These are phyloP conservation scores for Petaurus breviceps DNA, from an alignment of 2,113 vertebrate genomes.

Conservation along the genomic window DNA sequence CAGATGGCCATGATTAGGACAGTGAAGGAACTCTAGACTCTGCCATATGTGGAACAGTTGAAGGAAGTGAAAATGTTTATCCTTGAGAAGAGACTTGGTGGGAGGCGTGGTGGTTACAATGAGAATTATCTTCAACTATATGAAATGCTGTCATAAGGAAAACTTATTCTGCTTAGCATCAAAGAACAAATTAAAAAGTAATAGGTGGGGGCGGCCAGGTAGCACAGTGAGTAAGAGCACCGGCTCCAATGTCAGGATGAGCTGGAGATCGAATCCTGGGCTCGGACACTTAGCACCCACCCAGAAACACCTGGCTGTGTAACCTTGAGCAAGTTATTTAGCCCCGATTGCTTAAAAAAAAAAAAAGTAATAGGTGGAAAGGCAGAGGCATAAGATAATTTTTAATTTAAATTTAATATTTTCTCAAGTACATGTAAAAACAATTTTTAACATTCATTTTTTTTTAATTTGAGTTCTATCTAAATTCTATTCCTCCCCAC, in stretches of 20 bases:
- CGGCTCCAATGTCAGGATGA: too few relatives aligned
- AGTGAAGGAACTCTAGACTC: background rate
- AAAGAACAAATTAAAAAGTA: background rate
- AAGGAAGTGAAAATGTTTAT: background rate
- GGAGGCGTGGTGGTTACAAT: background rate
- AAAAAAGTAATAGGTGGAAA: background rate
- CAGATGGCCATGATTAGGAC: background rate
- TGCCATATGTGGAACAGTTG: background rate
- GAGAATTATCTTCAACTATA: background rate
- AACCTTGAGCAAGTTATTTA: too few relatives aligned
- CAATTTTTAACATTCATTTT: background rate
- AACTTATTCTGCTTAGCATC: background rate
- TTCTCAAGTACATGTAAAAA: background rate
- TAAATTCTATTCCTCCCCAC: background rate
- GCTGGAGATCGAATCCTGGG: too few relatives aligned
- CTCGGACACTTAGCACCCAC: too few relatives aligned
- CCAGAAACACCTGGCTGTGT: too few relatives aligned
- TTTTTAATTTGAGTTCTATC: background rate
- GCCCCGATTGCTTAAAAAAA: too few relatives aligned
- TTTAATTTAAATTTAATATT: background rate
- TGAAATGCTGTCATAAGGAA: background rate
- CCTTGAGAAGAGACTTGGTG: background rate
- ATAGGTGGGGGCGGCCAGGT: too few relatives aligned
- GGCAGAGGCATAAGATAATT: background rate
- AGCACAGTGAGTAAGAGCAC: too few relatives aligned